These are phyloP conservation scores for Suncus etruscus DNA, from an alignment of 2,113 vertebrate genomes.

Conservation along the genomic window DNA sequence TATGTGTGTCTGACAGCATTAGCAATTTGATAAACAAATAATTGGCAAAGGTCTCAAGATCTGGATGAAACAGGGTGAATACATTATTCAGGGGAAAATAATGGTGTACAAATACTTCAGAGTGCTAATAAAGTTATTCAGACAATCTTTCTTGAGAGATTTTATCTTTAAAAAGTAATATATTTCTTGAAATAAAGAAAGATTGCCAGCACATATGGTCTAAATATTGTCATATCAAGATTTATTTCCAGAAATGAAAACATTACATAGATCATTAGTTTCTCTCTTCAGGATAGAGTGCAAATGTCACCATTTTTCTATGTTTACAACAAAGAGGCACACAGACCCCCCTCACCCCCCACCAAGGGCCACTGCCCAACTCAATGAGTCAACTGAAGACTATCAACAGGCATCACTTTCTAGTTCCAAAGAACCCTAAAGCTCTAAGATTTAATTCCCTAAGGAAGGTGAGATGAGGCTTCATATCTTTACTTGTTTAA, in stretches of 20 bases:
- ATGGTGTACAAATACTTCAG: conserved; percentile 71
- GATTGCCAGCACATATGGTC: conserved; percentile 51
- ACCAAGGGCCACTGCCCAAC: neutral
- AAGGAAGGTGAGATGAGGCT: neutral
- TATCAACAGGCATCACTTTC: neutral
- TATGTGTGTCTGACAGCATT: conserved; percentile 42
- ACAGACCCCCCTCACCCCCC: neutral
- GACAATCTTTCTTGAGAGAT: conserved; percentile 26
- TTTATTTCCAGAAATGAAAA: conserved; percentile 31
- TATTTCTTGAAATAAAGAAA: conserved; percentile 69
- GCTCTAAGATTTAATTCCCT: conserved; percentile 22
- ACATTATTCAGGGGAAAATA: conserved; percentile 2
- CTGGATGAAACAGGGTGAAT: neutral
- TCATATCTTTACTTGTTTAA: neutral
- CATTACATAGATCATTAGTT: conserved; percentile 39
- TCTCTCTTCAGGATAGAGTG: neutral
- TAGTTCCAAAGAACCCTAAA: neutral
- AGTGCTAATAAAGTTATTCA: conserved; percentile 6
- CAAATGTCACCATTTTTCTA: neutral
- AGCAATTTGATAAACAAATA: conserved; percentile 29
- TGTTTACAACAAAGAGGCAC: neutral
- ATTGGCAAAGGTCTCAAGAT: conserved; percentile 19
- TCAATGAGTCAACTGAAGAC: conserved; percentile 53
- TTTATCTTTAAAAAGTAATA: conserved; percentile 68
- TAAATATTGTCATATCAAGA: conserved; percentile 30